These are phyloP conservation scores for Cynodonichthys magdalenae DNA, from an alignment of 2,797 vertebrate species.

Conservation along the genomic window DNA sequence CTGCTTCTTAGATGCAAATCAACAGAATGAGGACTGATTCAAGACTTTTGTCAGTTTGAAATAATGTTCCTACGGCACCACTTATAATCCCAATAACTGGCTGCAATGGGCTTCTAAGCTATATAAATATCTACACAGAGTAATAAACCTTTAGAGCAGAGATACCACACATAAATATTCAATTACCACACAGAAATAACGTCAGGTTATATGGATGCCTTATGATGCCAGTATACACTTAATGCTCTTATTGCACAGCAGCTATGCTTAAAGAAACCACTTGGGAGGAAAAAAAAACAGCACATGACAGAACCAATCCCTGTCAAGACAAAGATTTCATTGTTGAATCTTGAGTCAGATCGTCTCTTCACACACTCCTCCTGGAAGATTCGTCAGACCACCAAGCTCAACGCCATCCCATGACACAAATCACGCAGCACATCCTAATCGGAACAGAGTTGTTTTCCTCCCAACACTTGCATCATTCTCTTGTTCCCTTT, in stretches of 20 bases:
- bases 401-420: conserved; percentile 55
- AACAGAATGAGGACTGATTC: not conserved
- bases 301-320: conserved; percentile 52
- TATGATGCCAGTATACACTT: not conserved
- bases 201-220: not conserved
- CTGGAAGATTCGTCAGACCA: conserved; percentile 47
- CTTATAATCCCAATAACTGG: conserved; percentile 8
- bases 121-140: conserved; percentile 1
- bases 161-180: not conserved
- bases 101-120: conserved; percentile 1
- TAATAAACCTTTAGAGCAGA: not conserved
- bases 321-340: conserved; percentile 51
- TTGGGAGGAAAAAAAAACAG: conserved; percentile 63
- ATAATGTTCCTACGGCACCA: not conserved
- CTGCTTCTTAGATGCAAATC: not conserved
- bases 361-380: conserved; percentile 32
- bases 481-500: conserved; percentile 9
- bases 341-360: conserved; percentile 46
- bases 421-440: conserved; percentile 68
- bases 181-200: conserved; percentile 1
- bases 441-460: conserved; percentile 30
- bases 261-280: conserved; percentile 46
- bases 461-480: conserved; percentile 24
- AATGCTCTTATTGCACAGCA: not conserved
- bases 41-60: not conserved